phyloP scores from a whole-genome alignment of 2,888 invertebrate species.

The Calliphora vomitoria region DNA sequence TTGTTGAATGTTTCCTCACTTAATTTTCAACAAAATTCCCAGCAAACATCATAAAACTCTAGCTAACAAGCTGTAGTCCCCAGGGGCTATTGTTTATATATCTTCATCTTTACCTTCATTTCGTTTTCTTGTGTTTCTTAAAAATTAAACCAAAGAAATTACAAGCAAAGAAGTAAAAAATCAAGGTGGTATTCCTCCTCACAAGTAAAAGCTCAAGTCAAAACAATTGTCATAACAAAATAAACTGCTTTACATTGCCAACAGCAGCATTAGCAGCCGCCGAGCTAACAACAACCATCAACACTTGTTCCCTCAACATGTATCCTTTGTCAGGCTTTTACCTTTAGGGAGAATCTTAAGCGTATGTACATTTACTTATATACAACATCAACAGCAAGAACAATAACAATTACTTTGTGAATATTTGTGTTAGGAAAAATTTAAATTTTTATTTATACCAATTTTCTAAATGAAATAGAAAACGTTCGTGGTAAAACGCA shows the following conservation, averaged over 20 bases:
- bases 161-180: constrained; percentile 16
- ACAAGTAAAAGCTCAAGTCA: constrained; percentile 62
- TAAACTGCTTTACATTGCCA: constrained; percentile 49
- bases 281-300: constrained; percentile 20
- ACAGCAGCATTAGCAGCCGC: neutral
- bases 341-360: constrained; percentile 39
- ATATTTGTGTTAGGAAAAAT: constrained; percentile 21
- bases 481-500: neutral
- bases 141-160: constrained; percentile 2
- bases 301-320: constrained; percentile 24
- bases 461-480: constrained; percentile 21
- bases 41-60: constrained; percentile 39
- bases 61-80: constrained; percentile 64
- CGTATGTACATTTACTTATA: neutral
- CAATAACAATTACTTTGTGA: constrained; percentile 49
- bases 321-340: constrained; percentile 29
- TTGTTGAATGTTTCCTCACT: neutral
- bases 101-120: constrained; percentile 42
- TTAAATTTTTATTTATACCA: constrained; percentile 48
- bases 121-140: neutral
- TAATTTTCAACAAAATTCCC: constrained; percentile 2
- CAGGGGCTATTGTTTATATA: constrained; percentile 57
- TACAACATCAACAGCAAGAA: neutral
- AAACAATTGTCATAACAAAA: constrained; percentile 70
- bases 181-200: constrained; percentile 68